Evolutionary conservation across 2,113 vertebrate genomes (phyloP), one percentile per base, ranked within the genome.

Genomic region (Larimichthys polyactis): DNA sequence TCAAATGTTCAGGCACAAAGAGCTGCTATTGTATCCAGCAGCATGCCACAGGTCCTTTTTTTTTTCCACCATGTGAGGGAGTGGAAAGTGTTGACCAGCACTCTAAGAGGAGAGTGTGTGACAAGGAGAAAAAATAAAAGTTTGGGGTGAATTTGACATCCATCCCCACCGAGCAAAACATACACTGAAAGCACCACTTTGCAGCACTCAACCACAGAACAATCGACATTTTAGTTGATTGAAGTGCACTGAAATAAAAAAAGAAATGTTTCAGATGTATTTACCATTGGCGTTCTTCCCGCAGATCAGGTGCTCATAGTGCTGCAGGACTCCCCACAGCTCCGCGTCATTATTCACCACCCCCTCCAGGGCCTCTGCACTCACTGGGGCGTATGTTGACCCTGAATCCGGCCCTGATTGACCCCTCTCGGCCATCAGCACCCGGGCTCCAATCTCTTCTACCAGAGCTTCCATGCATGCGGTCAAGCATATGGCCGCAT

Each of bases 271-370:
- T 36, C 4, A 5, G n/a, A 44, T 19, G 12, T 65, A 36, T 95
- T 96, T 95, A 99, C 98, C 98, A 11, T 96, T 98, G 2, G 97
- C 98, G 72, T 99, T 99, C 88, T 99, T 99, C 85, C 98, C 98
- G 62, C 98, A 99, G 90, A 99, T 98, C 86, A 99, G 97, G 89
- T 99, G 98, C 72, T 99, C 97, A 0, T 98, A 98, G 76, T 96
- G 97, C 72, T 99, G 98, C 90, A 99, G 89, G 89, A 99, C 96
- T 12, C 98, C 98, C 98, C 98, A 99, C 52, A 99, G 96, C 85
- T 99, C 98, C 0, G 98, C 96, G 36, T 99, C 98, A 11, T 99
- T 99, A 94, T 97, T 98, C 90, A 99, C 96, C 72, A 97, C 96
- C 91, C 95, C 95, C 78, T 99, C 98, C 85, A 99, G 91, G 65